Conservation (phyloP, 2,888 invertebrate genomes). For the Campoplex capitator region DNA sequence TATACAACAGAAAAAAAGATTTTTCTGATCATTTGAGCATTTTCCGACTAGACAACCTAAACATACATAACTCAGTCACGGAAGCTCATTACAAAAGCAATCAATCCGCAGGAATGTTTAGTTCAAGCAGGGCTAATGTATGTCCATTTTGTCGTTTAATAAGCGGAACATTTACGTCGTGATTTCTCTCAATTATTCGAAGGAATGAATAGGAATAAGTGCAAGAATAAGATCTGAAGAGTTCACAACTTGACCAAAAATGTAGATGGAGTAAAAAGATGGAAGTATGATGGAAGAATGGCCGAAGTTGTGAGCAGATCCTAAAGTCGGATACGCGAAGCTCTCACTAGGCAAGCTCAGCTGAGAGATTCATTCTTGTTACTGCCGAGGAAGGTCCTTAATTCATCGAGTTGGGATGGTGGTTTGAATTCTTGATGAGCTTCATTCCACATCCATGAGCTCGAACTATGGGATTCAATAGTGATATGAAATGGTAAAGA, state of each 20-base stretch:
- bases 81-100: background rate
- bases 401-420: constrained; percentile 83
- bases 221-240: constrained; percentile 68
- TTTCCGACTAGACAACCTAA: background rate
- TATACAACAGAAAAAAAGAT: too few species aligned
- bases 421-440: constrained; percentile 84
- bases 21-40: background rate
- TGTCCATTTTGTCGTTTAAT: constrained; percentile 10
- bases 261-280: constrained; percentile 53
- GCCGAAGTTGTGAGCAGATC: constrained; percentile 50
- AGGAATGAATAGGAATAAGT: constrained; percentile 64
- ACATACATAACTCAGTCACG: too few species aligned
- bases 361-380: constrained; percentile 82
- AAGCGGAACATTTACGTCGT: constrained; percentile 35
- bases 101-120: background rate
- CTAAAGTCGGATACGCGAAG: constrained; percentile 52
- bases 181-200: constrained; percentile 16
- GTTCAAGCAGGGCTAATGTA: background rate
- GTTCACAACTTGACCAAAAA: constrained; percentile 64
- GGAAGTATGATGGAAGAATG: constrained; percentile 45
- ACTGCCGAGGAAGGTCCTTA: constrained; percentile 83
- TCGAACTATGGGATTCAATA: constrained; percentile 83
- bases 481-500: constrained; percentile 69
- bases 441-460: constrained; percentile 84
- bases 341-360: constrained; percentile 56